Percentiles rank a stretch among this genome's conserved stretches.
Conservation (phyloP, 2,888 invertebrate genomes). For the Nemurella pictetii region DNA sequence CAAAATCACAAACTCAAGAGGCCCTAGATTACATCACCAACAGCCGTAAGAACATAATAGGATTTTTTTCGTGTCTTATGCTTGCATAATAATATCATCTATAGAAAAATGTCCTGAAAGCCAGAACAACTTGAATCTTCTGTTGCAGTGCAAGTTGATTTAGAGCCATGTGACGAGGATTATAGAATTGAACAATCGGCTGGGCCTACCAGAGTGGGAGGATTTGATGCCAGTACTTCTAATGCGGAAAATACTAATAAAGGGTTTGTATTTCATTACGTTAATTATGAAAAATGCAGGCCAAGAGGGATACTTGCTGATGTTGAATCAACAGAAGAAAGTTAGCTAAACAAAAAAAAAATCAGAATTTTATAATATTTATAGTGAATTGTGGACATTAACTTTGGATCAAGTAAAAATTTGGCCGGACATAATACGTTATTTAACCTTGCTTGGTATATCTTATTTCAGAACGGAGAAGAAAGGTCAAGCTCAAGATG, state of each 20-base stretch:
- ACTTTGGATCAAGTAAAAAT: no score
- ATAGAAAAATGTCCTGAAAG: background rate
- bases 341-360: no score
- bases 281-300: no score
- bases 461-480: background rate
- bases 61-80: background rate
- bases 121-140: background rate
- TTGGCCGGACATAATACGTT: no score
- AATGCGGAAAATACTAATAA: no score
- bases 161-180: background rate
- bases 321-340: no score
- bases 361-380: no score
- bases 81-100: no score
- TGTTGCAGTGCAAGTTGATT: background rate
- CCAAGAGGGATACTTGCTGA: no score
- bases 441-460: no score
- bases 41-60: background rate
- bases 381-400: no score
- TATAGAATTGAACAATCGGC: background rate
- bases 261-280: no score
- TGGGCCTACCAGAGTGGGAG: background rate
- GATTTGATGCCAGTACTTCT: background rate
- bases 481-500: background rate
- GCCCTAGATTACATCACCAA: constrained; percentile 18
- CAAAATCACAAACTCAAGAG: constrained; percentile 17